Percentiles rank a stretch among this genome's conserved stretches.
Conservation (phyloP, 2,113 vertebrate genomes). For the Macquaria australasica region DNA sequence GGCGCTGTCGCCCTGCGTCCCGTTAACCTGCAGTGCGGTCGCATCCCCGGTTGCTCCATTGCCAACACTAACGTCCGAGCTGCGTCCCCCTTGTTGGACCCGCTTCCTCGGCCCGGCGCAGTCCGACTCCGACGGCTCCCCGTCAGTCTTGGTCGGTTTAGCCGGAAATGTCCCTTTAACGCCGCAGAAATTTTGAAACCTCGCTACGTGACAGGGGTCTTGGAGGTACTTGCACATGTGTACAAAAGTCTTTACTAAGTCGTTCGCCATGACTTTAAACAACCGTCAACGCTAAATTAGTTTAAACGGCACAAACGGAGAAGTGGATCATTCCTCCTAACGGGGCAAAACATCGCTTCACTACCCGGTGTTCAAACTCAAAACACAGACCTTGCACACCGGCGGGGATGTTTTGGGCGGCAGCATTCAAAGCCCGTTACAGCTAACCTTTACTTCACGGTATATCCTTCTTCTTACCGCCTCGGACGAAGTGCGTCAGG, state of each 20-base stretch:
- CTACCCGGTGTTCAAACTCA: not conserved
- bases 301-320: not conserved
- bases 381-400: conserved; percentile 25
- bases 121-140: conserved; percentile 39
- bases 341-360: not conserved
- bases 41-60: conserved; percentile 74
- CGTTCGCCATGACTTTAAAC: conserved; percentile 69
- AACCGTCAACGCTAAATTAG: fast-evolving
- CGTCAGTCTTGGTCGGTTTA: conserved; percentile 47
- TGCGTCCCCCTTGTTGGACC: conserved; percentile 22
- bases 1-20: conserved; percentile 40
- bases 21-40: conserved; percentile 38
- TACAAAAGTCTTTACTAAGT: conserved; percentile 61
- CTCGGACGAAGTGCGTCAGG: conserved; percentile 58
- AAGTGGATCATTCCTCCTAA: conserved; percentile 10
- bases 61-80: conserved; percentile 53
- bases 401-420: conserved; percentile 4
- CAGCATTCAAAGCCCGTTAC: conserved; percentile 72
- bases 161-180: conserved; percentile 83
- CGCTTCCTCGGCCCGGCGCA: conserved; percentile 63
- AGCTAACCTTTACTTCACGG: conserved; percentile 62
- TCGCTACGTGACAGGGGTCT: conserved; percentile 91
- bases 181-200: conserved; percentile 94
- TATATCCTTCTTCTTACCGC: not conserved
- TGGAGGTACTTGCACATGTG: conserved; percentile 85